These are phyloP conservation scores for Morpho deidamia DNA, from an alignment of 2,888 invertebrate genomes.

Conservation along the genomic window DNA sequence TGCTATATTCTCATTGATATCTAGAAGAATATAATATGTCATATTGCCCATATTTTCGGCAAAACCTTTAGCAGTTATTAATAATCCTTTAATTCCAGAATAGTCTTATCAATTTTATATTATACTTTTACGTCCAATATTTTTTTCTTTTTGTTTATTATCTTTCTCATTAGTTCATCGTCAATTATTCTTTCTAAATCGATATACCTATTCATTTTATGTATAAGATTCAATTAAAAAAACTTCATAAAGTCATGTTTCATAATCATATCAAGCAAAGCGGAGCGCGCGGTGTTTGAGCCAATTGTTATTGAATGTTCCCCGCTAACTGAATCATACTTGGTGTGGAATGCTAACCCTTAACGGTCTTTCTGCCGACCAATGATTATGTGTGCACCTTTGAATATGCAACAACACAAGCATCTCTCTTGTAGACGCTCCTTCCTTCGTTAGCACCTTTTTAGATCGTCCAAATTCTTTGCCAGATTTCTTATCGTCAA, in stretches of 20 bases:
- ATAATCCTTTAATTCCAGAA: too few species aligned
- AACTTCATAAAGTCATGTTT: slow-evolving; percentile 18
- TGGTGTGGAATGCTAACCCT: slow-evolving; percentile 67
- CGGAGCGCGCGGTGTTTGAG: slow-evolving; percentile 66
- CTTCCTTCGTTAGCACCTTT: slow-evolving; percentile 77
- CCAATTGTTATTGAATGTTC: slow-evolving; percentile 58
- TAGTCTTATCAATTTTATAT: too few species aligned
- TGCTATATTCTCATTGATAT: too few species aligned
- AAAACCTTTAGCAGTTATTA: too few species aligned
- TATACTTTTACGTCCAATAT: too few species aligned
- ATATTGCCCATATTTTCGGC: too few species aligned
- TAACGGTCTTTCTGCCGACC: slow-evolving; percentile 45
- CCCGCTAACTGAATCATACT: slow-evolving; percentile 60
- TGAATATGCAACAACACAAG: slow-evolving; percentile 63
- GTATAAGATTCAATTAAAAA: not conserved
- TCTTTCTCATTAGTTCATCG: too few species aligned
- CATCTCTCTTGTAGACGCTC: slow-evolving; percentile 68
- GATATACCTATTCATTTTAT: too few species aligned
- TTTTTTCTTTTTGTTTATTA: too few species aligned
- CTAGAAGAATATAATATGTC: too few species aligned
- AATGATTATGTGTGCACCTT: slow-evolving; percentile 65
- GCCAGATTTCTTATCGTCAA: slow-evolving; percentile 54
- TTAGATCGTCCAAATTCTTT: slow-evolving; percentile 72
- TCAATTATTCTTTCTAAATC: too few species aligned
- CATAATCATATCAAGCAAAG: slow-evolving; percentile 33